Conservation (phyloP, 2,797 vertebrate genomes). For the Paramormyrops hopkinsi region DNA sequence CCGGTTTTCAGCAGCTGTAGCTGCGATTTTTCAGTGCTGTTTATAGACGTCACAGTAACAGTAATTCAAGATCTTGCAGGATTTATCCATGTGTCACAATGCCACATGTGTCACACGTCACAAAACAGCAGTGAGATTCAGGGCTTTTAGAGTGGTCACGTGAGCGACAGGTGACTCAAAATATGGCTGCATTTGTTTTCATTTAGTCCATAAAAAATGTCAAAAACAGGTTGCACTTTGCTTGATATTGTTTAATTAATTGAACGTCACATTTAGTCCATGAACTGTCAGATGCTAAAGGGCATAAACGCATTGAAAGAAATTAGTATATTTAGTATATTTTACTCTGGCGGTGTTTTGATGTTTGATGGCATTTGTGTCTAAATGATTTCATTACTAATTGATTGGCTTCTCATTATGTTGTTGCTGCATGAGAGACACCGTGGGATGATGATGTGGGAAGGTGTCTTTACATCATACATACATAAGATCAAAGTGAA, state of each 20-base stretch:
- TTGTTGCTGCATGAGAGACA: not conserved
- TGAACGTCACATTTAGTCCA: not conserved
- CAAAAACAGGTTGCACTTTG: not conserved
- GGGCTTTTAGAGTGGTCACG: not conserved
- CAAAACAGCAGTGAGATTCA: not conserved
- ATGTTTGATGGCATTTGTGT: not conserved
- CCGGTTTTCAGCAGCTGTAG: not conserved
- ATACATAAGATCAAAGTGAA: not conserved
- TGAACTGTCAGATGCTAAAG: not conserved
- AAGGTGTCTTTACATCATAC: not conserved
- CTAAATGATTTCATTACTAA: not conserved
- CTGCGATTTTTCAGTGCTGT: not conserved
- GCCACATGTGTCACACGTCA: not conserved
- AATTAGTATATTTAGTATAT: not conserved
- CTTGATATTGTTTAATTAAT: not conserved
- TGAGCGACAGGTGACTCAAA: not conserved
- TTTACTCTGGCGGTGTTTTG: not conserved
- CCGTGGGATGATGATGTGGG: not conserved
- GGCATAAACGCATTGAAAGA: not conserved
- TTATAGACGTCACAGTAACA: not conserved
- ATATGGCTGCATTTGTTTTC: not conserved
- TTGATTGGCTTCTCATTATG: constrained; percentile 1
- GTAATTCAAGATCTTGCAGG: not conserved
- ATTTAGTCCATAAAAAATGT: not conserved
- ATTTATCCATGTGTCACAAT: not conserved